Evolutionary conservation across 2,113 vertebrate species (phyloP).

Genomic region (Clupea harengus): DNA sequence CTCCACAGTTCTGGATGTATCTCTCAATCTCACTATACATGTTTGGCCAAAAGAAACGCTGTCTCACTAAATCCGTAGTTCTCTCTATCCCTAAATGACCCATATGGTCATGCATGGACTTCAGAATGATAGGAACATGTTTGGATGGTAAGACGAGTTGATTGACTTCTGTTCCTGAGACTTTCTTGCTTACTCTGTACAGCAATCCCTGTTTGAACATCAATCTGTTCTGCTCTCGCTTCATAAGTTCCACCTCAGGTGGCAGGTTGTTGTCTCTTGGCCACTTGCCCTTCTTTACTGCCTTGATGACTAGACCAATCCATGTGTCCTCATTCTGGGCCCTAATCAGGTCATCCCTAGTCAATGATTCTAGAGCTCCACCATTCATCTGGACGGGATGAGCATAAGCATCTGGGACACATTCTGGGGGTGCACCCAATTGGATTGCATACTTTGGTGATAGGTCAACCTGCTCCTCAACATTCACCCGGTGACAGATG

Average conservation of each 20-base stretch:
- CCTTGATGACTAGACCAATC: neutral
- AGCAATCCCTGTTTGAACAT: too few species aligned
- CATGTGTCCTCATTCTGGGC: constrained; percentile 20
- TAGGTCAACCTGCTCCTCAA: too few species aligned
- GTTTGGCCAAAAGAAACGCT: constrained; percentile 12
- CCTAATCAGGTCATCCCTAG: neutral
- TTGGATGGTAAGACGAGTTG: constrained; percentile 3
- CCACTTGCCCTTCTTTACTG: neutral
- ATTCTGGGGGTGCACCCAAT: constrained; percentile 1
- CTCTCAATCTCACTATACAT: constrained; percentile 3
- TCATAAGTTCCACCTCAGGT: too few species aligned
- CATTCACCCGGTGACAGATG: neutral
- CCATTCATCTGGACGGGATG: constrained; percentile 15
- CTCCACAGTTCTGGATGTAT: constrained; percentile 17
- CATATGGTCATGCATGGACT: neutral
- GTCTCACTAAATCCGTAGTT: neutral
- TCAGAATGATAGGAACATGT: neutral
- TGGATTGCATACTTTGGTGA: constrained; percentile 2
- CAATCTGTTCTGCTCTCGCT: too few species aligned
- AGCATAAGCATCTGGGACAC: constrained; percentile 27
- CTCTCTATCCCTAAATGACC: neutral
- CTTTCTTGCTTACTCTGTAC: neutral
- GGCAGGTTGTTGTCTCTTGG: too few species aligned
- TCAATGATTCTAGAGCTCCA: too few species aligned
- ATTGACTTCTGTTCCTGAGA: neutral